Evolutionary conservation across 2,888 invertebrate species (phyloP), one percentile per base, ranked within the genome.

Genomic region (Ophonus ardosiacus): DNA sequence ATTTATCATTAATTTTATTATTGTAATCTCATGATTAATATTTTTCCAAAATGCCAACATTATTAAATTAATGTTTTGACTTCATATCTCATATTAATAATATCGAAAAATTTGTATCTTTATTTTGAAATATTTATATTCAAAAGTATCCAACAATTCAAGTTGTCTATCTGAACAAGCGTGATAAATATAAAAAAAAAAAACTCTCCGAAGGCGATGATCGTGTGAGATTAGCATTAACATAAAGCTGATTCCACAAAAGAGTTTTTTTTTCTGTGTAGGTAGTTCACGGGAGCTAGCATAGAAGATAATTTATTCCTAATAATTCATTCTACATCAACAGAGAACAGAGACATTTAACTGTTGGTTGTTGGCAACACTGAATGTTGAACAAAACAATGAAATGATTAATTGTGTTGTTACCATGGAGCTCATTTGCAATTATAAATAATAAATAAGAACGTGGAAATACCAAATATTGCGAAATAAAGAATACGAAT

Each of bases 401-500:
- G 43, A 17, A 74, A 24, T 78, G 78, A 81, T 81, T 81, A 81
- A 81, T 81, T 78, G 78, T 24, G 15, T n/a, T 18, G 40, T 63
- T 81, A 65, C 18, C 63, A 13, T 17, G 17, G 18, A 21, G 31
- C 81, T 81, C 63, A 81, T 81, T 81, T 81, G 81, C 81, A 81
- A 81, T 81, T 81, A 61, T 79, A 38, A 79, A 38, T 79, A 43
- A 51, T 10, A 13, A 76, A 76, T 71, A 40, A 71, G 2, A 31
- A 71, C 43, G 40, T 71, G 38, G 38, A 51, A 74, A 74, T 74
- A 68, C 68, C 38, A 74, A 74, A 74, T 43, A 74, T 74, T 68
- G 68, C 68, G 38, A 68, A 74, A 74, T 38, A n/a, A 57, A 13
- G n/a, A 57, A 57, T 57, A 57, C 7, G n/a, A 57, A 17, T 59